Evolutionary conservation across 2,113 vertebrate species (phyloP).

Genomic region (Piaya cayana): DNA sequence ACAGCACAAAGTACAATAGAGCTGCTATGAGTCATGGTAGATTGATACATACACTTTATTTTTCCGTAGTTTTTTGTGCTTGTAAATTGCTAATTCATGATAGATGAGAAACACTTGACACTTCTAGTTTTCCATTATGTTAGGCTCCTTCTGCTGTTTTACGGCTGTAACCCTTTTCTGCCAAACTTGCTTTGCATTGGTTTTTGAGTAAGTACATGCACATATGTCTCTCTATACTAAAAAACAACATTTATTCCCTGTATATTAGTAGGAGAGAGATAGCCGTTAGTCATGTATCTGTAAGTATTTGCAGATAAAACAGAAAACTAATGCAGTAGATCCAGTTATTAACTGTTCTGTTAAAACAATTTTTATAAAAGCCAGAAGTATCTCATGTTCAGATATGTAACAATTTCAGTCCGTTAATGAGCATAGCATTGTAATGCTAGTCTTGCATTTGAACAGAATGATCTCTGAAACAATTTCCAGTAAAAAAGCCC

Average conservation of each 20-base stretch:
- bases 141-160: neutral
- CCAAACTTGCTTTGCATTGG: neutral
- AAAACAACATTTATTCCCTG: neutral
- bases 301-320: neutral
- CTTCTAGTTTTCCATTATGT: slow-evolving; percentile 29
- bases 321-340: neutral
- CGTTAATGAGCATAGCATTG: neutral
- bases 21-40: slow-evolving; percentile 36
- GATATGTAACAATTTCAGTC: neutral
- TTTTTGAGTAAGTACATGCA: neutral
- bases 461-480: neutral
- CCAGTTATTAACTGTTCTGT: neutral
- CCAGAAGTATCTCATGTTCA: neutral
- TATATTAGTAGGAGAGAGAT: neutral
- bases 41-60: neutral
- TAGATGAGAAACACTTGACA: slow-evolving; percentile 30
- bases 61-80: slow-evolving; percentile 31
- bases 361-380: neutral
- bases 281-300: neutral
- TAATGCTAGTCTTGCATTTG: neutral
- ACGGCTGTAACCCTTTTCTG: neutral
- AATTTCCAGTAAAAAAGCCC: neutral
- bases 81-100: slow-evolving; percentile 35
- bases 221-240: neutral
- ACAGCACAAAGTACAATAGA: slow-evolving; percentile 9